These are phyloP conservation scores for Pelmatolapia mariae DNA, from an alignment of 2,113 vertebrate species.

Conservation along the genomic window DNA sequence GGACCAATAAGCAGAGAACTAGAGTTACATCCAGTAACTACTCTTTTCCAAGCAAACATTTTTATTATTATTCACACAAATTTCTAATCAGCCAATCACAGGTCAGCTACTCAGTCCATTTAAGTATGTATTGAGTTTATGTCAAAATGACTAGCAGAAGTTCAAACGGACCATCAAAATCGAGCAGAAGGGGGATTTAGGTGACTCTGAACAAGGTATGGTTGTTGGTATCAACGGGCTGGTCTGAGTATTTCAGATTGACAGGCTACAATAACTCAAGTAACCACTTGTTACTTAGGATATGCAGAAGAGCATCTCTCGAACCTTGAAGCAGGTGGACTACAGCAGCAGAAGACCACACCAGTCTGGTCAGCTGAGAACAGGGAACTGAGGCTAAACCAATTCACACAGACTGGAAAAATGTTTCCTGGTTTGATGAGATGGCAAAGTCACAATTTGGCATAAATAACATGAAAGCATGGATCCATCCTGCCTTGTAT, in stretches of 20 bases:
- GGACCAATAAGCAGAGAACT: neutral
- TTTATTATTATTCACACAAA: neutral
- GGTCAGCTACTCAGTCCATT: neutral
- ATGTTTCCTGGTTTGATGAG: neutral
- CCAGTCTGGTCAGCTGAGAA: neutral
- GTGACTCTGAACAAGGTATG: neutral
- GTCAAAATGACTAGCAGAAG: neutral
- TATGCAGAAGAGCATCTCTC: neutral
- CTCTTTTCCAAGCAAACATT: neutral
- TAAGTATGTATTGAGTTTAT: neutral
- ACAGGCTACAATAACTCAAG: neutral
- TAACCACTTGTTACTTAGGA: neutral
- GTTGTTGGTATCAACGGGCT: neutral
- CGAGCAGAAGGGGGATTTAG: neutral
- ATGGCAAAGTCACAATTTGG: neutral
- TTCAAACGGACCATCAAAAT: neutral
- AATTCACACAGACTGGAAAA: neutral
- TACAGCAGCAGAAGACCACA: neutral
- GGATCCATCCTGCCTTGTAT: neutral
- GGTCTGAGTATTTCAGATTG: neutral
- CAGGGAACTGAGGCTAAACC: neutral
- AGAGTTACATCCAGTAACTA: neutral
- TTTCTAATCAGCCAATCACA: neutral
- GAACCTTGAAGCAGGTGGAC: neutral
- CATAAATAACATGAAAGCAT: too few species aligned